Evolutionary conservation across 2,113 vertebrate genomes (phyloP), one percentile per base, ranked within the genome.

Genomic region (Silurus meridionalis): DNA sequence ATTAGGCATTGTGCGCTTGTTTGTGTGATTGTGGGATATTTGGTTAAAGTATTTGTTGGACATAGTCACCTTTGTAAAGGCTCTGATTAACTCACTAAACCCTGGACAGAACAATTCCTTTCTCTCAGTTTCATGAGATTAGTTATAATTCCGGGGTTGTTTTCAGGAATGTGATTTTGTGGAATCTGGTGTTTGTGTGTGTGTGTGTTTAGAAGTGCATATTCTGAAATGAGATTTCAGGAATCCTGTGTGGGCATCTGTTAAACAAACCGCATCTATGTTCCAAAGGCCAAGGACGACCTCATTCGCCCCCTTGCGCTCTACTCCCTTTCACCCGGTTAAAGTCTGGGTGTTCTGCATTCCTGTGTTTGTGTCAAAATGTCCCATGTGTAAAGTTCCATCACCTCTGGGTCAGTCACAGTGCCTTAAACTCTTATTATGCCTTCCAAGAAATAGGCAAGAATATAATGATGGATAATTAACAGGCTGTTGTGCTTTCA

Each of bases 1-100:
- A 90, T 77, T 50, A 83, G 53, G 88, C 17, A 77, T 88, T 90
- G 80, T 72, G 55, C 80, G 86, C 85, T 74, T 88, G 83, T 64
- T 74, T 77, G 80, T 89, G 83, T 91, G 88, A 83, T 85, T 86
- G 85, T 91, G 88, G 75, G 84, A 87, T 79, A 90, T 87, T 52
- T 67, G 58, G 9, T 82, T 86, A n/a, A 72, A 75, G 46, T 17
- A 50, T 11, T 57, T 25, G 25, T 53, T 74, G 63, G 37, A 55
- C 17, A 14, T 23, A 58, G 52, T 28, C 37, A 63, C 55, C 61
- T 8, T 83, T 63, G 55, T 50, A 57, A 5, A 63, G 48, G n/a
- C 23, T 17, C 23, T 75, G 69, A 48, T 84, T 80, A 63, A 64
- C 77, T 60, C 48, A 60, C n/a, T 46, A n/a, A 74, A 5, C 8